Base-by-base conservation (phyloP, 2,888 invertebrate species). In the Andrena chrysosceles region DNA sequence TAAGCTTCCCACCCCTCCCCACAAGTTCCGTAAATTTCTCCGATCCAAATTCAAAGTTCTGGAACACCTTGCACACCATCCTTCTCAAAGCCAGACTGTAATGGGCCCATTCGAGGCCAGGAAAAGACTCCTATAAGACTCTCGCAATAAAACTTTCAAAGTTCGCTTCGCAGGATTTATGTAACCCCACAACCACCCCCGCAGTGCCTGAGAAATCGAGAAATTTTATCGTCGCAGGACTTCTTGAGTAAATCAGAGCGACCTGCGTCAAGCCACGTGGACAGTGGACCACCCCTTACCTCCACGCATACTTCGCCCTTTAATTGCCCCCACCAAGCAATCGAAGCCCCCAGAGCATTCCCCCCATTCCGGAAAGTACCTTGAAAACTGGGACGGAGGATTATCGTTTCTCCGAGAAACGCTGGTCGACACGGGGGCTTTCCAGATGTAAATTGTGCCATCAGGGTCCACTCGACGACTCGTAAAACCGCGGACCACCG, bases 371-470 rank as follows among this genome's bases (percentile, higher is more conserved):
- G 26, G 1, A 23, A 26, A 26, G 56, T 13, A 56, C 56, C 23
- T 23, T 13, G 56, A 23, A 10, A 56, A 56, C 56, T 20, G 23
- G 26, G 23, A 56, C 23, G 23, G 10, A 23, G 56, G 56, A 56
- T 56, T 56, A 5, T 3, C 56, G 54, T 10, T 56, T 13, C 20
- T 20, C 20, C 35, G 35, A 20, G 29, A 23, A 10, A 62, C n/a
- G 62, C 42, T 35, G 62, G 62, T 35, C 20, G 33, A 33, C 31
- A 33, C 16, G 31, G 5, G 23, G 35, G 35, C n/a, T 62, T 10
- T 62, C 62, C 20, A 33, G 62, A 35, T 35, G 62, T 33, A 35
- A 62, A 62, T 62, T 35, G 62, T 7, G 31, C 31, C 60, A 31
- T 60, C 60, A 31, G n/a, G 33, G 26, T 20, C 10, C 31, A 10